Percentiles rank a stretch among this genome's conserved stretches.
Evolutionary conservation across 2,888 invertebrate species (phyloP).

Genomic region (Polietes domitor): DNA sequence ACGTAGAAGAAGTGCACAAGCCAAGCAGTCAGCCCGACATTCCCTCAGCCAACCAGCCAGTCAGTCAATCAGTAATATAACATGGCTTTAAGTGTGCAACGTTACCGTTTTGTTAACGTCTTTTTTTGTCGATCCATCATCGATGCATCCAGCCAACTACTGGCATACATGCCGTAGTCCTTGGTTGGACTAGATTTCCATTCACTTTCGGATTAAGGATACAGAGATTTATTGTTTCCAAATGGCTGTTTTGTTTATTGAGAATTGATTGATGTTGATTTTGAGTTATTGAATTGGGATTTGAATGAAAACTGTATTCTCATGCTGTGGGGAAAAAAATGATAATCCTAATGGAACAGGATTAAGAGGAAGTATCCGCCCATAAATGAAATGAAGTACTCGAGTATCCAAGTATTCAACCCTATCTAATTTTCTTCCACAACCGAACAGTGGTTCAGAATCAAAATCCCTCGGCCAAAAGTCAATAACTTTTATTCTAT

Average conservation of each 20-base stretch:
- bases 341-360: too few relatives aligned
- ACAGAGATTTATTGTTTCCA: not conserved
- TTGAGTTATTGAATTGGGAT: not conserved
- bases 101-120: not conserved
- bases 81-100: not conserved
- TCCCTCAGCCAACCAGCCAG: not conserved
- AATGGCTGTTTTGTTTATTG: not conserved
- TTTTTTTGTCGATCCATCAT: not conserved
- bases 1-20: not conserved
- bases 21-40: not conserved
- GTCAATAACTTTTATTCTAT: too few relatives aligned
- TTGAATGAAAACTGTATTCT: too few relatives aligned
- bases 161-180: not conserved
- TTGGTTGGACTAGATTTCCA: not conserved
- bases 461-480: too few relatives aligned
- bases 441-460: too few relatives aligned
- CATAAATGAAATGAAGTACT: too few relatives aligned
- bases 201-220: not conserved
- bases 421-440: too few relatives aligned
- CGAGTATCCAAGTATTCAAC: too few relatives aligned
- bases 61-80: not conserved
- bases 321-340: too few relatives aligned
- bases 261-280: not conserved
- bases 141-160: not conserved
- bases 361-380: too few relatives aligned